Conservation (phyloP, 1,140 invertebrate genomes). For the Cydia pomonella region DNA sequence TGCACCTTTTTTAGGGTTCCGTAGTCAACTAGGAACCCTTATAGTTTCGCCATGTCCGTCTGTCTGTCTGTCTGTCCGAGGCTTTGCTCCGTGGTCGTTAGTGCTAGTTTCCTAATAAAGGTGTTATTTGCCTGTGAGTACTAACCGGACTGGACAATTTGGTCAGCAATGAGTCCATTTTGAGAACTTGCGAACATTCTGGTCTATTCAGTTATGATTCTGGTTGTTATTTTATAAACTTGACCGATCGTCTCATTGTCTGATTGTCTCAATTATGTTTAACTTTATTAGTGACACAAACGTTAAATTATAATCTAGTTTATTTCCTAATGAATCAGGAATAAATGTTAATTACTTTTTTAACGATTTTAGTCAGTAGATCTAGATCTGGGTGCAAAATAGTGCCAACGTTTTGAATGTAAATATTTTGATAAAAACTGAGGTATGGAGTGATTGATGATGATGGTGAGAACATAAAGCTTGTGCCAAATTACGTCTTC, state of each 20-base stretch:
- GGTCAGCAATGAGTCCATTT: background rate
- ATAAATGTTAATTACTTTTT: background rate
- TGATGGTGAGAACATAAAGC: conserved; percentile 34
- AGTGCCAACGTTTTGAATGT: conserved; percentile 37
- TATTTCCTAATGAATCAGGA: background rate
- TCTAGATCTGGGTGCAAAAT: background rate
- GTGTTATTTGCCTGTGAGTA: background rate
- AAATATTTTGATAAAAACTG: conserved; percentile 47
- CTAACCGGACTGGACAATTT: background rate
- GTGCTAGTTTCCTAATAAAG: no score
- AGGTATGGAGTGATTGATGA: conserved; percentile 41
- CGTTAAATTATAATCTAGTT: background rate
- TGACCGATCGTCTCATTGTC: background rate
- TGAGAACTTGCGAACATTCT: conserved; percentile 3
- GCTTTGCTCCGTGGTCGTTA: no score
- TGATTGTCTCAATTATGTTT: background rate
- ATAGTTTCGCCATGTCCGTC: no score
- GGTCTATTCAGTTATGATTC: conserved; percentile 10
- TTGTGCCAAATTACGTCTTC: conserved; percentile 44
- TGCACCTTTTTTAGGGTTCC: no score
- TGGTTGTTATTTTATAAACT: conserved; percentile 12
- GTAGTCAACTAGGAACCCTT: no score
- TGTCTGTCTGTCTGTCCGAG: no score
- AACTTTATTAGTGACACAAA: background rate
- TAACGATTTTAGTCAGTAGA: background rate